Evolutionary conservation across 2,888 invertebrate genomes (phyloP), one percentile per base, ranked within the genome.

Genomic region (Drosophila setosimentum): DNA sequence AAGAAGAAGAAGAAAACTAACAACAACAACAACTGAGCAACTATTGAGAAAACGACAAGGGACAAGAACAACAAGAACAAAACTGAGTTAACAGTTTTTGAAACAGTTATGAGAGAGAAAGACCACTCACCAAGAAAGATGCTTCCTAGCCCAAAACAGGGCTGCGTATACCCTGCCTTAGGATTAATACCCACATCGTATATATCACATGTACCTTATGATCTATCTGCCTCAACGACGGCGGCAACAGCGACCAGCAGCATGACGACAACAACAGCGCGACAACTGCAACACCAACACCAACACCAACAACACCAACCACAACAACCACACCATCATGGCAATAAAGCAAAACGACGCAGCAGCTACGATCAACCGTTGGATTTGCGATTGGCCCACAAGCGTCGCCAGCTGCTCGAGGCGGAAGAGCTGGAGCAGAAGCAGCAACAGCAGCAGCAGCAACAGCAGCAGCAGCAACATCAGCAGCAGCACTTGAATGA

Each of bases 111-210:
- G 96, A 95, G 97, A 95, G 97, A 97, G 95, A 97, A 98, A 94
- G 97, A 97, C 95, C 96, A 97, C 93, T 97, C 97, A 93, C 97
- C 97, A 93, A 95, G 97, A 94, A 97, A 97, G 95, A 97, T 97
- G 96, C 94, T 96, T 92, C 94, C 91, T 94, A 96, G 96, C 90
- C 96, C 96, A 68, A 96, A 96, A 92, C 96, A 96, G 92, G 96
- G 95, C 77, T 95, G 96, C 82, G 95, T 96, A 77, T 96, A 96
- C 92, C 96, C 96, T 58, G 93, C 95, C 84, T 94, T 95, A 80
- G 94, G 95, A 82, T 92, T 92, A 89, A 91, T 95, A 72, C 94
- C 95, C 72, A 94, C 94, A 67, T 89, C 92, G 80, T 92, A 92
- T 84, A 92, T 93, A 83, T 91, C 93, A 83, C 95, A 95, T 87